These are phyloP conservation scores for Temnothorax ravouxi DNA, from an alignment of 2,888 invertebrate species.

Conservation along the genomic window DNA sequence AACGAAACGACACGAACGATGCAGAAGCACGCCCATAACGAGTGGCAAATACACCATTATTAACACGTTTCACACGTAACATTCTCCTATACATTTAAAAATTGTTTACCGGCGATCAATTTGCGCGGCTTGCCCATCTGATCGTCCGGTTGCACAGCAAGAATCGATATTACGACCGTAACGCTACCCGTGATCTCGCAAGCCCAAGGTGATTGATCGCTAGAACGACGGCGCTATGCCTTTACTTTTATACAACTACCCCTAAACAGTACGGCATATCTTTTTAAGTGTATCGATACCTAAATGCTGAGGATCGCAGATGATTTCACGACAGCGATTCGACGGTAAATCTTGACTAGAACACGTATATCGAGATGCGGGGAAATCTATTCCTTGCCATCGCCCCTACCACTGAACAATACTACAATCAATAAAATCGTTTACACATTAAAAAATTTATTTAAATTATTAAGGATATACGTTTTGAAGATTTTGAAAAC, in stretches of 20 bases:
- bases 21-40: constrained; percentile 75
- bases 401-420: neutral
- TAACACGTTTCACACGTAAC: constrained; percentile 72
- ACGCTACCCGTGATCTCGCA: constrained; percentile 65
- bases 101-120: constrained; percentile 66
- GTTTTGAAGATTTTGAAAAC: neutral
- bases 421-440: neutral
- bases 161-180: constrained; percentile 61
- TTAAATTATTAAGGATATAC: neutral
- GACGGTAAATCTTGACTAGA: constrained; percentile 76
- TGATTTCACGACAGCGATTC: constrained; percentile 43
- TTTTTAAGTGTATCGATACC: constrained; percentile 74
- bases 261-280: constrained; percentile 74
- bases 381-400: neutral
- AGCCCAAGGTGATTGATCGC: constrained; percentile 76
- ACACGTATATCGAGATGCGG: constrained; percentile 51
- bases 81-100: constrained; percentile 70
- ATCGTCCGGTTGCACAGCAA: constrained; percentile 62
- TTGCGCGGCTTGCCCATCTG: constrained; percentile 18
- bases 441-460: neutral
- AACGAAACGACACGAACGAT: constrained; percentile 69
- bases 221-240: constrained; percentile 77
- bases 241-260: constrained; percentile 75
- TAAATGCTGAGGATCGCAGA: constrained; percentile 67
- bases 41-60: constrained; percentile 70